Evolutionary conservation across 2,888 invertebrate species (phyloP).

Genomic region (Philereme vetulata): DNA sequence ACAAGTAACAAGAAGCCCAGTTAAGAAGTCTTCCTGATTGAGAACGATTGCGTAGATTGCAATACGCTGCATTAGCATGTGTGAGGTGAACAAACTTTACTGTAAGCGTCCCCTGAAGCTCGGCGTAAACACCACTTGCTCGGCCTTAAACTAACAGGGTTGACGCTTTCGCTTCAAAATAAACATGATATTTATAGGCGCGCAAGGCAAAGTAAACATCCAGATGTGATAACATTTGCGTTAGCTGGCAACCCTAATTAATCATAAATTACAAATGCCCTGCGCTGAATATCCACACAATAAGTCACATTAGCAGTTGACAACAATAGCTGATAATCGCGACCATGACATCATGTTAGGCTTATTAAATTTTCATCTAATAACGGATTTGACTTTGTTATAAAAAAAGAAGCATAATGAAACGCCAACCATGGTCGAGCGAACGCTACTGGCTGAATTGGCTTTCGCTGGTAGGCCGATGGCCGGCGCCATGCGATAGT

Average conservation of each 20-base stretch:
- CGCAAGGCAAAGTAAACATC: constrained; percentile 26
- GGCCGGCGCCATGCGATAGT: constrained; percentile 23
- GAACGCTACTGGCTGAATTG: constrained; percentile 23
- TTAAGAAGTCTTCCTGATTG: constrained; percentile 18
- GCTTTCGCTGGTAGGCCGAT: constrained; percentile 12
- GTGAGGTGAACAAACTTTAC: constrained; percentile 69
- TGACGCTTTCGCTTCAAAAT: constrained; percentile 48
- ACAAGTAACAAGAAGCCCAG: constrained; percentile 23
- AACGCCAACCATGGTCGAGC: constrained; percentile 22
- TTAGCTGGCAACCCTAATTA: constrained; percentile 29
- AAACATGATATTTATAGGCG: constrained; percentile 40
- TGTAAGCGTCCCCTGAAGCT: constrained; percentile 64
- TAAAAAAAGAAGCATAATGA: constrained; percentile 22
- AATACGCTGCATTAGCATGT: constrained; percentile 42
- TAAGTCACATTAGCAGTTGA: constrained; percentile 2
- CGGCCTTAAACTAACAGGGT: constrained; percentile 56
- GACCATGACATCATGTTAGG: constrained; percentile 9
- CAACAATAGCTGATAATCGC: constrained; percentile 12
- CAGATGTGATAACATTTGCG: constrained; percentile 27
- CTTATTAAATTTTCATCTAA: constrained; percentile 13
- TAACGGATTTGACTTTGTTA: constrained; percentile 9
- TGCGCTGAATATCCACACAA: background rate
- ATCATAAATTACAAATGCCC: constrained; percentile 14
- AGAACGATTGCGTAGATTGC: constrained; percentile 35
- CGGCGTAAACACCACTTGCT: constrained; percentile 64